Evolutionary conservation across 2,797 vertebrate species (phyloP).

Genomic region (Podarcis siculus): DNA sequence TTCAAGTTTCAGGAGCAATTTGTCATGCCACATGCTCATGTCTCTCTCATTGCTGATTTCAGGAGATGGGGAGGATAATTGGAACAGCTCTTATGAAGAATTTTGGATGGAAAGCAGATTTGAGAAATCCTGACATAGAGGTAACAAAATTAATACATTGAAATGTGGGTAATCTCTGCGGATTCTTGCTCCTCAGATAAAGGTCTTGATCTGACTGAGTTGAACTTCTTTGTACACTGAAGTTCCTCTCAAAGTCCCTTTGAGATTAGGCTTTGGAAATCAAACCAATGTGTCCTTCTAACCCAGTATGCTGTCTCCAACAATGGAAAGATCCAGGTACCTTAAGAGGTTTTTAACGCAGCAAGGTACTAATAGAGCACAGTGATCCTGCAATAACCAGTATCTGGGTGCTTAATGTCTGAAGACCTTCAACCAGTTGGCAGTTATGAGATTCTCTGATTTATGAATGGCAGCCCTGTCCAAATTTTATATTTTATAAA

Average conservation of each 20-base stretch:
- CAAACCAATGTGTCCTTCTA: too few relatives aligned
- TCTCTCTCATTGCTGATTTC: slow-evolving; percentile 18
- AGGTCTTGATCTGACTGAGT: neutral
- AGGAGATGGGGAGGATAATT: slow-evolving; percentile 86
- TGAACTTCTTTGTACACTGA: neutral
- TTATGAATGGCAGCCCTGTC: neutral
- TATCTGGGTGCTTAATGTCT: neutral
- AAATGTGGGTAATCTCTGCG: neutral
- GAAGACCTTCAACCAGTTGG: neutral
- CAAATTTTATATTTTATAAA: neutral
- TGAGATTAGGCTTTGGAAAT: neutral
- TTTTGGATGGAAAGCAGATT: slow-evolving; percentile 86
- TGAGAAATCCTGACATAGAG: slow-evolving; percentile 88
- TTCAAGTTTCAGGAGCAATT: neutral
- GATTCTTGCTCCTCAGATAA: neutral
- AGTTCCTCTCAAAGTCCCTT: neutral
- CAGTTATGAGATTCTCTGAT: neutral
- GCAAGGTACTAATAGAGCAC: neutral
- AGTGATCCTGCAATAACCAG: too few relatives aligned
- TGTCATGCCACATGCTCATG: accelerated
- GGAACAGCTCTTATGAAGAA: slow-evolving; percentile 82
- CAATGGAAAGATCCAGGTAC: neutral
- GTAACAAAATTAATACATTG: slow-evolving; percentile 65
- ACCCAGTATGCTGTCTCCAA: neutral
- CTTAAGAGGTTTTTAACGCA: too few relatives aligned